Evolutionary conservation across 2,113 vertebrate genomes (phyloP), one percentile per base, ranked within the genome.

Genomic region (Cottus gobio): DNA sequence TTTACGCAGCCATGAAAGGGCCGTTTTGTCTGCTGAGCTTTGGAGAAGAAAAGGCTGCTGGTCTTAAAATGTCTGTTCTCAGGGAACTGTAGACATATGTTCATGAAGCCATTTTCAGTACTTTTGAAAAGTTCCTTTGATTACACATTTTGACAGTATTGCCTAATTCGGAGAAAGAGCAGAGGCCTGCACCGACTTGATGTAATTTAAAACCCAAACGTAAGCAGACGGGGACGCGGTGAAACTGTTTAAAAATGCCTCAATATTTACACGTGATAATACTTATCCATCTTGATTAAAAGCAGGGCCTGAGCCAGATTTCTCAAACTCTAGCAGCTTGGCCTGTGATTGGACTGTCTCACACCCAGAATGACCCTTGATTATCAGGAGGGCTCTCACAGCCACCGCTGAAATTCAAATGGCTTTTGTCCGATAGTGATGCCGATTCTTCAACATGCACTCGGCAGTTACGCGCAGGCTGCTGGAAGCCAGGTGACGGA

Each of bases 71-170:
- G 57, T 73, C 28, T 63, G 24, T 72, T 76, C 34, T 4, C 5
- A 0, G 5, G 37, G 44, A 65, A 62, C 39, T 68, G 34, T 12
- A 7, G 44, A 84, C 74, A 31, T 37, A 79, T 56, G 80, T 72
- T 67, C 44, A 84, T 78, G 37, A 74, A 79, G 64, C 24, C 8
- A 18, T 30, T 88, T 79, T 77, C 74, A 79, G 48, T 60, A 20
- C 39, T 30, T 84, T 75, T 67, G 39, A 28, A 68, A 85, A 57
- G 63, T 66, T 66, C 44, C 71, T 84, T 44, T 81, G 60, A 73
- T 82, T 80, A 75, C 58, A 77, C 56, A 83, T 77, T 88, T 80
- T 87, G 82, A 84, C 58, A 80, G 37, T 36, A 54, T 81, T 90
- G 75, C 79, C 72, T 83, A 74, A 84, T 86, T 79, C 39, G 52